These are phyloP conservation scores for Menura novaehollandiae DNA, from an alignment of 2,113 vertebrate species.

Conservation along the genomic window DNA sequence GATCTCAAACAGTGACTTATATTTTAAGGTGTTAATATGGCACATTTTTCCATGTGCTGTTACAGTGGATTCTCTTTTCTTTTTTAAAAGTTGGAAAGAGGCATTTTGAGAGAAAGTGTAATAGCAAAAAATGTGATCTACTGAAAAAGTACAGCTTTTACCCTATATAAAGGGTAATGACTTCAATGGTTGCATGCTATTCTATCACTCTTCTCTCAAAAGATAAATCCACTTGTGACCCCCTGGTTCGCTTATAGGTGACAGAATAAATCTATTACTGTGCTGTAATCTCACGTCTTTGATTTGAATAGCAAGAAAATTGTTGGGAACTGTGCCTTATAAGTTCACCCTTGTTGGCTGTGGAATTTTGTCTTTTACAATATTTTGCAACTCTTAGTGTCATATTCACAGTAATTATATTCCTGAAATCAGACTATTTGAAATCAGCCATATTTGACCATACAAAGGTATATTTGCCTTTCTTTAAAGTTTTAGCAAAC, in stretches of 20 bases:
- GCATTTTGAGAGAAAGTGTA: not conserved
- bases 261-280: not conserved
- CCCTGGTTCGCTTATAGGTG: not conserved
- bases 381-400: not conserved
- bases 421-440: not conserved
- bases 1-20: not conserved
- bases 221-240: not conserved
- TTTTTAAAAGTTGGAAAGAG: not conserved
- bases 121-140: not conserved
- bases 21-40: not conserved
- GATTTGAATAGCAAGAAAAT: not conserved
- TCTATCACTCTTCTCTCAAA: not conserved
- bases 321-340: not conserved
- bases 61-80: not conserved
- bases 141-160: not conserved
- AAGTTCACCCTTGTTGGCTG: not conserved
- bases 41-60: not conserved
- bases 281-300: not conserved
- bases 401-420: not conserved
- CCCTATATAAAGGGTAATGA: not conserved
- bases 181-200: not conserved
- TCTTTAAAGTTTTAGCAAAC: not conserved
- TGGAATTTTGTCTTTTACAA: not conserved
- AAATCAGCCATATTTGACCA: not conserved
- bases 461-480: not conserved